Percentiles rank a stretch among this genome's conserved stretches.
Evolutionary conservation across 2,113 vertebrate genomes (phyloP).

Genomic region (Myotis davidii): DNA sequence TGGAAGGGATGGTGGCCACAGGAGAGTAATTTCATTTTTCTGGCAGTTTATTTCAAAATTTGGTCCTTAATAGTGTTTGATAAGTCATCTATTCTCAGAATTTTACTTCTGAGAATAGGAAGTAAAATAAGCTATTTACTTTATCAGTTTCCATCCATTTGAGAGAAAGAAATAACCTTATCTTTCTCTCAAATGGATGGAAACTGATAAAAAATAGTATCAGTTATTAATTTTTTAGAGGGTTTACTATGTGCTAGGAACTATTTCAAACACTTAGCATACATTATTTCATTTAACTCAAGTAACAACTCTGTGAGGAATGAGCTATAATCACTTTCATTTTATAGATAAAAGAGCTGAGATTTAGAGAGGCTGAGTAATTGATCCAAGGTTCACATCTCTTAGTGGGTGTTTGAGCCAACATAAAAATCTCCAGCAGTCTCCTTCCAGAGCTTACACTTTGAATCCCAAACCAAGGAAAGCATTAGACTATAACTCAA

Average conservation of each 20-base stretch:
- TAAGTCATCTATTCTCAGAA: neutral
- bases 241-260: neutral
- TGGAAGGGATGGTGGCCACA: neutral
- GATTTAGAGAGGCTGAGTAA: neutral
- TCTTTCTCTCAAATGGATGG: neutral
- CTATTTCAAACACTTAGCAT: neutral
- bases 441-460: neutral
- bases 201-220: neutral
- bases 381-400: neutral
- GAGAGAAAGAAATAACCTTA: neutral
- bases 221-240: neutral
- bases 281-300: neutral
- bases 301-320: neutral
- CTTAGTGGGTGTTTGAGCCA: neutral
- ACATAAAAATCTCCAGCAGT: neutral
- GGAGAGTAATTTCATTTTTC: neutral
- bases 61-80: neutral
- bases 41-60: constrained; percentile 8
- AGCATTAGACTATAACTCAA: neutral
- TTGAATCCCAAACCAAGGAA: neutral
- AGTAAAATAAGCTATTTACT: no score
- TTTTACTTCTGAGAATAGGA: neutral
- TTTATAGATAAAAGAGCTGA: neutral
- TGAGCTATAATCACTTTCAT: neutral
- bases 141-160: no score